These are phyloP conservation scores for Irena cyanogastra DNA, from an alignment of 2,113 vertebrate genomes.

Conservation along the genomic window DNA sequence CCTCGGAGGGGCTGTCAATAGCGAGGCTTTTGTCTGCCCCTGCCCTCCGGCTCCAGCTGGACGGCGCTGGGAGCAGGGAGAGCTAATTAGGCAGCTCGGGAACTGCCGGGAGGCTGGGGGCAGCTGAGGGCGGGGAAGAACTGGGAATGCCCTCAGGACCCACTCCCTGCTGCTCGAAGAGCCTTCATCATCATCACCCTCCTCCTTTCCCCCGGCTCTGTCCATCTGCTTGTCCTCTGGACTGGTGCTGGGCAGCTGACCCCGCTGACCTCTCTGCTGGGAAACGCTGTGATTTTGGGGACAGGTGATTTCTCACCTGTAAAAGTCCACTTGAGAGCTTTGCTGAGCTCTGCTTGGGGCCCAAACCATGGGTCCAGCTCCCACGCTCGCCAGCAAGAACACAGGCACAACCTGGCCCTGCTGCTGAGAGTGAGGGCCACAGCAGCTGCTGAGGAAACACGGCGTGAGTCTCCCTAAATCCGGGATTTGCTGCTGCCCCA, in stretches of 20 bases:
- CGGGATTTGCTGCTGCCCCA: not conserved
- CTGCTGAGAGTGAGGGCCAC: not conserved
- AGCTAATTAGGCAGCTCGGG: constrained; percentile 39
- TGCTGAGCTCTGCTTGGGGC: not conserved
- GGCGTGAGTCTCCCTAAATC: not conserved
- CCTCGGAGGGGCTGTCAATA: constrained; percentile 29
- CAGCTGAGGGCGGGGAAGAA: not conserved
- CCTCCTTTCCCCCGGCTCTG: rapidly evolving
- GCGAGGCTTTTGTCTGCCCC: constrained; percentile 57
- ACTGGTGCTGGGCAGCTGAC: not conserved
- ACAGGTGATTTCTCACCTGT: not conserved
- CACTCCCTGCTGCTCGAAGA: not conserved
- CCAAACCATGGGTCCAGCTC: not conserved
- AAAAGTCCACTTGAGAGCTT: not conserved
- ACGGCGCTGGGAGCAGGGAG: not conserved
- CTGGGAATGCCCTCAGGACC: not conserved
- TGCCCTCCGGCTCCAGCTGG: constrained; percentile 28
- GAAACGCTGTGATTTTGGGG: not conserved
- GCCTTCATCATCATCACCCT: not conserved
- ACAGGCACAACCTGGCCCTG: not conserved
- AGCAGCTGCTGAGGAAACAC: rapidly evolving
- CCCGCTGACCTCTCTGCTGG: not conserved
- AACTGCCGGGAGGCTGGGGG: not conserved
- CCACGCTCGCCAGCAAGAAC: rapidly evolving
- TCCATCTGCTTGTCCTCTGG: not conserved